Percentiles rank a stretch among this genome's conserved stretches.
These are phyloP conservation scores for Platichthys stellatus DNA, from an alignment of 2,113 vertebrate species.

Conservation along the genomic window DNA sequence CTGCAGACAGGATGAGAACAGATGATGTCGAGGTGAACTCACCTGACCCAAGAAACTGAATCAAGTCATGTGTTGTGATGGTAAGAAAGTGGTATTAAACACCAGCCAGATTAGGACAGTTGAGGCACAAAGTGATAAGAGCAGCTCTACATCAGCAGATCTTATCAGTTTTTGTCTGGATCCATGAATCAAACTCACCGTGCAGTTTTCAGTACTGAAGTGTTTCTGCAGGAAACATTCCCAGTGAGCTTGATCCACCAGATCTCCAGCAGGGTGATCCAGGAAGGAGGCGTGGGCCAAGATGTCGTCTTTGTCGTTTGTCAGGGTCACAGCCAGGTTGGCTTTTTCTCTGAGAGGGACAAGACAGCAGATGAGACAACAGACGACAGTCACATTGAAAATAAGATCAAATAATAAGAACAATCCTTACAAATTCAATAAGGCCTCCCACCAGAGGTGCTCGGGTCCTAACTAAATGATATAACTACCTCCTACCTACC, in stretches of 20 bases:
- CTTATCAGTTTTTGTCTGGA: background rate
- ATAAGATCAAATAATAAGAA: too few species aligned
- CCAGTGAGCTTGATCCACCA: conserved; percentile 86
- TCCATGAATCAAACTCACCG: conserved; percentile 79
- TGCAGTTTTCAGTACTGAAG: conserved; percentile 78
- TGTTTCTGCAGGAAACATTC: conserved; percentile 81
- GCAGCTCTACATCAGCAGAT: background rate
- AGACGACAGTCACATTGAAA: too few species aligned
- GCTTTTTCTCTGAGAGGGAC: conserved; percentile 86
- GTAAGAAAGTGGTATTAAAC: too few species aligned
- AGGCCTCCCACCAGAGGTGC: too few species aligned
- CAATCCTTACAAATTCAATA: too few species aligned
- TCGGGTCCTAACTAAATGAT: too few species aligned
- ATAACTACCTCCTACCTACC: too few species aligned
- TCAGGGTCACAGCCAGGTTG: conserved; percentile 90
- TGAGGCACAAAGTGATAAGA: background rate
- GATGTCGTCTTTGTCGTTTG: conserved; percentile 78
- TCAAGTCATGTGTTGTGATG: too few species aligned
- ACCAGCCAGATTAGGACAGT: too few species aligned
- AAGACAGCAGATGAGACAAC: background rate
- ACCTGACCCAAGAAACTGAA: too few species aligned
- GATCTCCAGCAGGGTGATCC: conserved; percentile 86
- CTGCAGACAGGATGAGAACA: conserved; percentile 68
- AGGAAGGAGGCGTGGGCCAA: conserved; percentile 89
- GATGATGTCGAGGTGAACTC: too few species aligned